Conservation (phyloP, 1,140 invertebrate species). For the Cheumatopsyche charites region DNA sequence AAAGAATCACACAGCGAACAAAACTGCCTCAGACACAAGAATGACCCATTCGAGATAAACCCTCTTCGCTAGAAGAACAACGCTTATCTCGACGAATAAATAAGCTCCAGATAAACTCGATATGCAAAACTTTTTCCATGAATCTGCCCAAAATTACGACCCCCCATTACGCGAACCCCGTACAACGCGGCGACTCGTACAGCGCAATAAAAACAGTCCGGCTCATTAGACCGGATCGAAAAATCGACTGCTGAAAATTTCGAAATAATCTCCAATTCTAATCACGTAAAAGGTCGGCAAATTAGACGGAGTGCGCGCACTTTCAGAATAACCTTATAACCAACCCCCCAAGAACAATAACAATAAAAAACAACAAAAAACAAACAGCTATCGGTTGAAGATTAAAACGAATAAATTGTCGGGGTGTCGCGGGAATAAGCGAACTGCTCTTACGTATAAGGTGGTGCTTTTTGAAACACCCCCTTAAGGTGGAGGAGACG, state of each 20-base stretch:
- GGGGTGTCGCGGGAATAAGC: slow-evolving; percentile 40
- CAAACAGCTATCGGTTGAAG: slow-evolving; percentile 47
- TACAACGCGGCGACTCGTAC: neutral
- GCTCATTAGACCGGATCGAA: slow-evolving; percentile 15
- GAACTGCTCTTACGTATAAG: slow-evolving; percentile 4
- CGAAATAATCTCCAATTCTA: too few relatives aligned
- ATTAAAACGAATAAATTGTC: slow-evolving; percentile 48
- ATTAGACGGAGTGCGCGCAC: slow-evolving; percentile 41
- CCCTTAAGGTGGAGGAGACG: too few relatives aligned
- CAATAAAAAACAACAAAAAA: slow-evolving; percentile 47
- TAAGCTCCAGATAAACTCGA: slow-evolving; percentile 36
- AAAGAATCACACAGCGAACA: too few relatives aligned
- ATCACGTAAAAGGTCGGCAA: slow-evolving; percentile 45
- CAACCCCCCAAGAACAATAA: slow-evolving; percentile 42
- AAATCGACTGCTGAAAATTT: too few relatives aligned
- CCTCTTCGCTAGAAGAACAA: neutral
- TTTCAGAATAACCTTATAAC: slow-evolving; percentile 34
- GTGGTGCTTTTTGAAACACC: too few relatives aligned
- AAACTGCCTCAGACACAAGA: too few relatives aligned
- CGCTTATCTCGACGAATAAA: slow-evolving; percentile 34
- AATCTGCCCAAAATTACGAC: slow-evolving; percentile 39
- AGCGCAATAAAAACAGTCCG: neutral
- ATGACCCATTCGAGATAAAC: too few relatives aligned
- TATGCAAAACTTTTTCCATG: slow-evolving; percentile 41
- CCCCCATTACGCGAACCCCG: slow-evolving; percentile 14